These are phyloP conservation scores for Eristalinus sepulchralis DNA, from an alignment of 2,888 invertebrate genomes.

Conservation along the genomic window DNA sequence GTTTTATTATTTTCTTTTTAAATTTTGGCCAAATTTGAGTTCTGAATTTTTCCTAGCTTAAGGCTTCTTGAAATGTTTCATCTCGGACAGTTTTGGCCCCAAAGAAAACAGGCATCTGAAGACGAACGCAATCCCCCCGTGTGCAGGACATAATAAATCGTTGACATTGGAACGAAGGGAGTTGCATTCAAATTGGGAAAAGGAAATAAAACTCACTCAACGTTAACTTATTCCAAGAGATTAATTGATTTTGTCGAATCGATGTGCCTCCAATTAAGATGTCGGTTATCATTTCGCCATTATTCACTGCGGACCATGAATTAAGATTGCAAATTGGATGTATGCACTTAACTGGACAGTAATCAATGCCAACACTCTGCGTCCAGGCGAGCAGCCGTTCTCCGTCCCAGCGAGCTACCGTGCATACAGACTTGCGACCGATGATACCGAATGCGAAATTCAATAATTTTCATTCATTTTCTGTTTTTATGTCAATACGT, in stretches of 20 bases:
- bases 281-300: not conserved
- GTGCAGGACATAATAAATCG: too few species aligned
- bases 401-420: not conserved
- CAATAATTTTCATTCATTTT: not conserved
- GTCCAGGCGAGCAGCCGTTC: not conserved
- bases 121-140: too few species aligned
- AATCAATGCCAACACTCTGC: not conserved
- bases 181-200: too few species aligned
- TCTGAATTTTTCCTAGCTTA: too few species aligned
- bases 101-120: too few species aligned
- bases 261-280: not conserved
- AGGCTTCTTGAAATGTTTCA: too few species aligned
- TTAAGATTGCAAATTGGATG: not conserved
- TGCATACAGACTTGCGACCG: not conserved
- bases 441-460: not conserved
- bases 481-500: conserved; percentile 15
- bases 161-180: too few species aligned
- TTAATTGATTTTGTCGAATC: not conserved
- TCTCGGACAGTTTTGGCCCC: too few species aligned
- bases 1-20: too few species aligned
- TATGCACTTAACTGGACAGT: not conserved
- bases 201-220: too few species aligned
- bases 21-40: too few species aligned
- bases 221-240: not conserved
- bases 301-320: not conserved